Evolutionary conservation across 2,888 invertebrate species (phyloP), one percentile per base, ranked within the genome.

Genomic region (Trissolcus japonicus): DNA sequence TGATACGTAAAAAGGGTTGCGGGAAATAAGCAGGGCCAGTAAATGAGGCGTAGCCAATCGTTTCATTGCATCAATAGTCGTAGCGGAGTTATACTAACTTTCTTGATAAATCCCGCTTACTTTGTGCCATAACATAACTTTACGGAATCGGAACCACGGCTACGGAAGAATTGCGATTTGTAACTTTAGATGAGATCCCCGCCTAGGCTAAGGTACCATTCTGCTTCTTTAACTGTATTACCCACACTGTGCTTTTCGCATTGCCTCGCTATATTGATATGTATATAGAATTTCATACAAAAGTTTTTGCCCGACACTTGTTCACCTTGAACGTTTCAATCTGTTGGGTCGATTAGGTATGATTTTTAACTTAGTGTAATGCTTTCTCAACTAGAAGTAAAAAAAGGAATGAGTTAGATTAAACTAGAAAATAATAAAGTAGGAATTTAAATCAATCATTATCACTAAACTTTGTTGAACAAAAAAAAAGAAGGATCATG

Each of bases 41-140:
- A 87, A 88, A 88, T 88, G 88, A 88, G 87, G 86, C 87, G 87
- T 83, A 86, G 85, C 88, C 87, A 88, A 88, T 88, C 88, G 88
- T 88, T 88, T 88, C 88, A 88, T 88, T 88, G 88, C 88, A 88
- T 88, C 88, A 87, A 88, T 88, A 88, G 88, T 88, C 88, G 86
- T 86, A 86, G 83, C 82, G 80, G 84, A 87, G 88, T 88, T 88
- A 85, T 86, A 87, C 88, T 84, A 88, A 88, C 86, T 88, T 88
- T 88, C 88, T 88, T 88, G 88, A 88, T 88, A 88, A 88, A 88
- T 88, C 85, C 87, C 87, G 87, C 86, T 88, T 88, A 88, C 88
- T 88, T 87, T 85, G 87, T 86, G 85, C 88, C 86, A 86, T 88
- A 88, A 88, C 88, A 88, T 88, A 88, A 88, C 88, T 88, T 87